Evolutionary conservation across 2,888 invertebrate species (phyloP), one percentile per base, ranked within the genome.

Genomic region (Seladonia tumulorum): DNA sequence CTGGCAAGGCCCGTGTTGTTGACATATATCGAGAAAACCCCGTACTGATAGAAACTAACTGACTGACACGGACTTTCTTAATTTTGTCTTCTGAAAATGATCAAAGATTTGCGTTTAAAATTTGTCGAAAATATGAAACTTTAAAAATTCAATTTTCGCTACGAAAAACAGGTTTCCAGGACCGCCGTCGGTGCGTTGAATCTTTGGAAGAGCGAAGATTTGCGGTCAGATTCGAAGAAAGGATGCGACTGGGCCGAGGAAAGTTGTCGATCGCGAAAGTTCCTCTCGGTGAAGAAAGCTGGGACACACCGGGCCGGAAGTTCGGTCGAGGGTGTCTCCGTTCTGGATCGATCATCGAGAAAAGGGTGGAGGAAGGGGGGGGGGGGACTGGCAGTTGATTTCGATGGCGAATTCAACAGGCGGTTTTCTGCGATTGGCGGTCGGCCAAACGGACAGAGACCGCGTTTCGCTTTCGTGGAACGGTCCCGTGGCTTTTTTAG

Each of bases 351-450:
- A 85, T 81, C 83, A 85, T 75, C 79, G 80, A 45, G 39, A 42
- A n/a, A 73, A 70, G 22, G 8, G 49, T 49, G 18, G 49, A 49
- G 45, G 42, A 18, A 60, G 42, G 78, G 76, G 78, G 73, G 25
- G 57, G 60, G 3, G 14, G 47, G 1, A 12, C n/a, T 60, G 25
- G 14, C 60, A 14, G 14, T 53, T 42, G 68, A n/a, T 68, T 72
- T 66, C 75, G 78, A 45, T 53, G 74, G 14, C 39, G 76, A 82
- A 83, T 81, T 87, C 89, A 90, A 90, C 89, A 89, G 88, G 89
- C 89, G 85, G 88, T 82, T 83, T 29, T 35, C 63, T 53, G 53
- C 29, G 66, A 84, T 76, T 89, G 89, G 90, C 87, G 84, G 74
- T 45, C 45, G 39, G 89, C 89, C 89, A 89, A 80, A 63, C 29